Base-by-base conservation (phyloP, 2,888 invertebrate species). In the Nomada fucata region DNA sequence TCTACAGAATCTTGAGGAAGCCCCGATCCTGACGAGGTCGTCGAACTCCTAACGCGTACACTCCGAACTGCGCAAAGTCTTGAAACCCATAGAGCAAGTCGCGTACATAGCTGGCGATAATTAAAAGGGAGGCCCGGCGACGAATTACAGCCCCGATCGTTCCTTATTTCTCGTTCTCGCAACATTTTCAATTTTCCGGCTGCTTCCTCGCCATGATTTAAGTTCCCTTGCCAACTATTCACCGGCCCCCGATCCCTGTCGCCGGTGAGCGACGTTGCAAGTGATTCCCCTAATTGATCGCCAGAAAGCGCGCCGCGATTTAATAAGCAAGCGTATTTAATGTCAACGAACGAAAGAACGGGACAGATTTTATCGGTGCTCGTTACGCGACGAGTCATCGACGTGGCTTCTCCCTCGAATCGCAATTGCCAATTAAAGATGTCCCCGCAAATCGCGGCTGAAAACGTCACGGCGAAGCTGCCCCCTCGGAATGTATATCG, bases 381-480 rank as follows among this genome's bases (percentile, higher is more conserved):
- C 76, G 76, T 80, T 80, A 63, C 67, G 47, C 63, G 44, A 18
- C 44, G 44, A 53, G 20, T 36, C 59, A 57, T 60, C 59, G 47
- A 63, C 42, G 26, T 63, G 64, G 26, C 42, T 69, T 61, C 57
- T 20, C 52, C 60, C 20, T 20, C 23, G 44, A 18, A 18, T 36
- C 47, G 59, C 67, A 57, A 76, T 75, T 63, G 65, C 84, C 80
- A 80, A 83, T 83, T 83, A 80, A 72, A 76, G 69, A 82, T 79
- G 68, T 53, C 18, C 20, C 60, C n/a, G 57, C 1, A 18, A 61
- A 76, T 73, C 55, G 50, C 36, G n/a, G n/a, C 10, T 60, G 55
- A 1, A 26, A 68, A 69, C 69, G 77, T 36, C 74, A 53, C 20
- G 47, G 73, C 29, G 36, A 63, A 77, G 77, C 53, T 23, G n/a